Evolutionary conservation across 2,888 invertebrate species (phyloP), one percentile per base, ranked within the genome.

Genomic region (Dichetophora obliterata): DNA sequence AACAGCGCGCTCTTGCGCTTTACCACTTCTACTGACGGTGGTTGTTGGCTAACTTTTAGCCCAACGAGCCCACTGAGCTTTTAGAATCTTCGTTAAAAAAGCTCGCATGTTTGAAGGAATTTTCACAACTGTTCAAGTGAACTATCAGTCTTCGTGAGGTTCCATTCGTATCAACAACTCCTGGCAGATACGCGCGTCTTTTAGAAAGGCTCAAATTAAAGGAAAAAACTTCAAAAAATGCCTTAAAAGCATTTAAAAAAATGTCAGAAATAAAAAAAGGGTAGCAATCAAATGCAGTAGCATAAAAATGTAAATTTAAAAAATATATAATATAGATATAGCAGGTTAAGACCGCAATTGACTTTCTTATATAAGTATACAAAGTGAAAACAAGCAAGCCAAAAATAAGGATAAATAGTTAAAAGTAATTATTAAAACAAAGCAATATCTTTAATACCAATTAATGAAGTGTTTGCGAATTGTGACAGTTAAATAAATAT

Each of bases 61-160:
- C 22, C n/a, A 24, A 16, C 34, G 66, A 74, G n/a, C 74, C 74
- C 65, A 57, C 31, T 65, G 27, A 65, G 54, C 66, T 65, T 57
- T 34, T 66, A 57, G 72, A 65, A n/a, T 14, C 19, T 63, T 77
- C 80, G 80, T 79, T 75, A 77, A 78, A 70, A 81, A 81, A 79
- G 80, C 78, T 79, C 61, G 14, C 34, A 37, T 66, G 66, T 75
- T 66, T 71, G n/a, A 34, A 70, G 57, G 57, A 77, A 77, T 57
- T 77, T 65, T 77, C 73, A 27, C 27, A 59, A 77, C 50, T 63
- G 52, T 54, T 48, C 50, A 68, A 54, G 34, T 70, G 57, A 77
- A 80, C 66, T 75, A 63, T 80, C 74, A 82, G 82, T 82, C 81
- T 80, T 82, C 82, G 81, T 81, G 80, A 82, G 82, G 79, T 80